phyloP scores from a whole-genome alignment of 1,140 invertebrate species.

The Charaxes varanes region DNA sequence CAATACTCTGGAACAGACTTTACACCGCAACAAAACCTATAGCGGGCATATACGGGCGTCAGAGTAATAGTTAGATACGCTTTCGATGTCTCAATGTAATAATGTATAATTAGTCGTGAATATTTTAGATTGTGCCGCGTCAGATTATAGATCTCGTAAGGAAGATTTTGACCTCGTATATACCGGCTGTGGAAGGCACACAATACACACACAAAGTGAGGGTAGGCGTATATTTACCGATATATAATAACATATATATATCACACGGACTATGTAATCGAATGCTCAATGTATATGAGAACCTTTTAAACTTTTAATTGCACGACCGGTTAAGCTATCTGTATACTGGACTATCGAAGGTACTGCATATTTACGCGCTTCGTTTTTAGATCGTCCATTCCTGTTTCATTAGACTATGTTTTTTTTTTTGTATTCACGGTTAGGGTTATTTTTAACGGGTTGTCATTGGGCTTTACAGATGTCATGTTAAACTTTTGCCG shows the following conservation, averaged over 20 bases:
- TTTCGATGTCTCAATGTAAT: slow-evolving; percentile 45
- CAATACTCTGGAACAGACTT: slow-evolving; percentile 7
- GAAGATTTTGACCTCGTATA: slow-evolving; percentile 18
- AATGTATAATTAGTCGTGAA: slow-evolving; percentile 31
- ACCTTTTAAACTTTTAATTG: slow-evolving; percentile 73
- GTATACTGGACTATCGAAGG: slow-evolving; percentile 27
- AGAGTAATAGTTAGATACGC: slow-evolving; percentile 33
- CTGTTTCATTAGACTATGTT: slow-evolving; percentile 58
- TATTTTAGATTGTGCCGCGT: slow-evolving; percentile 23
- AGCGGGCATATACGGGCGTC: slow-evolving; percentile 20
- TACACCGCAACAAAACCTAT: slow-evolving; percentile 9
- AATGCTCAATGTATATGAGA: slow-evolving; percentile 47
- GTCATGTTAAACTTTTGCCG: too few species aligned
- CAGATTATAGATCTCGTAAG: slow-evolving; percentile 14
- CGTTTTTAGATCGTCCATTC: slow-evolving; percentile 57
- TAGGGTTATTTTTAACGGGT: slow-evolving; percentile 39
- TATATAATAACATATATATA: slow-evolving; percentile 22
- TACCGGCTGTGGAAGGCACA: slow-evolving; percentile 21
- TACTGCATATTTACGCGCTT: slow-evolving; percentile 23
- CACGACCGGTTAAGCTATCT: slow-evolving; percentile 40
- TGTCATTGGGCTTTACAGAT: too few species aligned
- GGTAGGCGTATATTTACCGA: slow-evolving; percentile 25
- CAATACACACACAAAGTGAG: slow-evolving; percentile 29
- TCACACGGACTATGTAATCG: slow-evolving; percentile 28
- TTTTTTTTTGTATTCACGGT: slow-evolving; percentile 37